Percentiles rank a stretch among this genome's conserved stretches.
Evolutionary conservation across 2,113 vertebrate genomes (phyloP).

Genomic region (Pelvicachromis taeniatus): DNA sequence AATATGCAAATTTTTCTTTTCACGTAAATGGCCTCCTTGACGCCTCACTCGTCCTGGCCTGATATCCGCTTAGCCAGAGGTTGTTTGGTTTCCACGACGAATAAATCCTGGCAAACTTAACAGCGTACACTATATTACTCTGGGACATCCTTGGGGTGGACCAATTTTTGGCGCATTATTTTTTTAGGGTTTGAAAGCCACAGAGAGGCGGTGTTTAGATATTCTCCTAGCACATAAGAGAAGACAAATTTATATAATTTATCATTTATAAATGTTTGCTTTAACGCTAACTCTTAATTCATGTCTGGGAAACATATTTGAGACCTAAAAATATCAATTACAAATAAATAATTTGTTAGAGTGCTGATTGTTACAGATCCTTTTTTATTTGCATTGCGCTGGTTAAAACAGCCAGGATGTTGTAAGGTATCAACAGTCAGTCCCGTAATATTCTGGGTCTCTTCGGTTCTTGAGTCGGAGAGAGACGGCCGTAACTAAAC

Average conservation of each 20-base stretch:
- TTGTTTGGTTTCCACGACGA: too few relatives aligned
- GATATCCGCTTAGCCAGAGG: too few relatives aligned
- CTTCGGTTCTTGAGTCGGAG: not conserved
- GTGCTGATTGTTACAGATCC: not conserved
- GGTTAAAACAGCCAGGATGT: not conserved
- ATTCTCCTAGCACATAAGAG: not conserved
- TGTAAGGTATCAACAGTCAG: not conserved
- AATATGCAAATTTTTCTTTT: not conserved
- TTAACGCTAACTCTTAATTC: not conserved
- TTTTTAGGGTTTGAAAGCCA: not conserved
- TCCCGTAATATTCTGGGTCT: not conserved
- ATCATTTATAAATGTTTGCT: not conserved
- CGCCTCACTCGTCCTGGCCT: too few relatives aligned
- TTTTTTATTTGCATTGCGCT: not conserved
- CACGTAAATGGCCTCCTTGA: too few relatives aligned
- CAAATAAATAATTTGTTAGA: not conserved
- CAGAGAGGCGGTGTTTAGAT: not conserved
- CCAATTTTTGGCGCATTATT: not conserved
- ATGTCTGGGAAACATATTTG: not conserved
- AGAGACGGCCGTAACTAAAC: not conserved
- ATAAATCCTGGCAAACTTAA: too few relatives aligned
- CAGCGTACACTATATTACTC: too few relatives aligned
- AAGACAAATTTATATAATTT: not conserved
- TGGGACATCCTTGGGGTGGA: not conserved
- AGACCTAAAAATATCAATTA: not conserved